Evolutionary conservation across 1,140 invertebrate genomes (phyloP), one percentile per base, ranked within the genome.

Genomic region (Ceratina calcarata): DNA sequence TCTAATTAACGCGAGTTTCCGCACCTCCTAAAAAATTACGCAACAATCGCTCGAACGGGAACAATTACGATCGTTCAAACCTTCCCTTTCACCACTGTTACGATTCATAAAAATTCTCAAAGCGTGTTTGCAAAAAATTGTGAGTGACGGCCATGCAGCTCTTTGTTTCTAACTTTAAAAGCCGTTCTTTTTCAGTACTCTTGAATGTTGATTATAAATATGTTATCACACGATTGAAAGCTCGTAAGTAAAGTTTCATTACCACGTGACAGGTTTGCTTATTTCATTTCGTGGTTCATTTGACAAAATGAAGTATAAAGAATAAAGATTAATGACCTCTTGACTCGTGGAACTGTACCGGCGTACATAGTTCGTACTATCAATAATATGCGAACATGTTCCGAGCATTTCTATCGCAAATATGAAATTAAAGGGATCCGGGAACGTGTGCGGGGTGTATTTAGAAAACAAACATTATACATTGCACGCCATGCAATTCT

Each of bases 401-500:
- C 51, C 16, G 1, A 2, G 6, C 16, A n/a, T 58, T 68, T 51
- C 22, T 16, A n/a, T 75, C 12, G 15, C 18, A 15, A 18, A 6
- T 53, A 10, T 13, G 67, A 53, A 78, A 70, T 70, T 62, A 62
- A 62, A 62, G 10, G 3, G n/a, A 55, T 53, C 20, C 16, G 75
- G 70, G 62, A 62, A n/a, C 15, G 6, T 49, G 0, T 6, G 2
- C 2, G 16, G n/a, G 16, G 6, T 27, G 18, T 64, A 64, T 78
- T 78, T 64, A 55, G 58, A 71, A 45, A 24, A 55, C 76, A 78
- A 71, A 71, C 49, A 77, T 18, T 13, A 49, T 64, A 70, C 57
- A 45, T 51, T 53, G 22, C 58, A 20, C 16, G 0, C 7, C 24
- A 20, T 71, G 51, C 45, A 65, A 78, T 78, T 51, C 64, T 51